Conservation (phyloP, 2,888 invertebrate species). For the Dasypogon diadema region DNA sequence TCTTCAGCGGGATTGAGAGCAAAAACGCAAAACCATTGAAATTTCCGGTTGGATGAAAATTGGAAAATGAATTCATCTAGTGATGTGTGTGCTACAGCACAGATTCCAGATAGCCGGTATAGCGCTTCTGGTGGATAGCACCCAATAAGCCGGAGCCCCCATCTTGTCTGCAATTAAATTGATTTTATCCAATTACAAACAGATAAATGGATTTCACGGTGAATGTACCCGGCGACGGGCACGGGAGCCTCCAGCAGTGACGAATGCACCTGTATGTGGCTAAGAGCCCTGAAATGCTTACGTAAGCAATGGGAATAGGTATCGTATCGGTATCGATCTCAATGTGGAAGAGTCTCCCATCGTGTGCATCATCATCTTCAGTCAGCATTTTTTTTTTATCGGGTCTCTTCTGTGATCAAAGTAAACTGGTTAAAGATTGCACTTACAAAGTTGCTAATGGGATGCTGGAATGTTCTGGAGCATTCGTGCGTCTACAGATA, state of each 20-base stretch:
- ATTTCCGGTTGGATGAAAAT: not conserved
- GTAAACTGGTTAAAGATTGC: not conserved
- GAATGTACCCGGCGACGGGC: not conserved
- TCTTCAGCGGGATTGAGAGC: not conserved
- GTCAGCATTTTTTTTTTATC: no score
- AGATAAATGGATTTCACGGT: conserved; percentile 27
- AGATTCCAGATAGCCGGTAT: no score
- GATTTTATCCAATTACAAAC: conserved; percentile 24
- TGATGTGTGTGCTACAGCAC: not conserved
- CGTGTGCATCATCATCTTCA: not conserved
- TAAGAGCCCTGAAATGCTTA: no score
- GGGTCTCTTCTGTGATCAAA: no score
- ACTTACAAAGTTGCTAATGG: not conserved
- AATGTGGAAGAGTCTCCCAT: not conserved
- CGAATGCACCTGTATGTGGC: no score
- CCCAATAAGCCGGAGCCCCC: not conserved
- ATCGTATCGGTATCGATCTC: not conserved
- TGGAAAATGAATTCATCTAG: not conserved
- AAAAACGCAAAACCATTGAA: not conserved
- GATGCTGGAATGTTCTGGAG: not conserved
- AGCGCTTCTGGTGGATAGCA: no score
- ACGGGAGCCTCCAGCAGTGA: not conserved
- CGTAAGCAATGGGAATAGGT: not conserved
- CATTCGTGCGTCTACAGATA: conserved; percentile 5
- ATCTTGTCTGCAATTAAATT: conserved; percentile 8